These are phyloP conservation scores for Zaprionus africanus DNA, from an alignment of 1,140 invertebrate genomes.

Conservation along the genomic window DNA sequence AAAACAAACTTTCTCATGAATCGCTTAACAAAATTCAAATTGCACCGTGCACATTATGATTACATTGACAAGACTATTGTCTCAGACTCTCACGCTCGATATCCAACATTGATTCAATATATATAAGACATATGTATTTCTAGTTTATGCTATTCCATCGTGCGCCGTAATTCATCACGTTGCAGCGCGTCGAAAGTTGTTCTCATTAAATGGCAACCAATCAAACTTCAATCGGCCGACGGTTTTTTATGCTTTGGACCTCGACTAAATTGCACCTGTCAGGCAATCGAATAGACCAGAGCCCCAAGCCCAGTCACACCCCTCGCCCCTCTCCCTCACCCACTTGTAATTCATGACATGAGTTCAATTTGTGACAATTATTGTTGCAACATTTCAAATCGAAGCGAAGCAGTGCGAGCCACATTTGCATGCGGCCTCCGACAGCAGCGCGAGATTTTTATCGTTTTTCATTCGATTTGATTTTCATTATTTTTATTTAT, in stretches of 20 bases:
- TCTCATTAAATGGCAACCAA: slow-evolving; percentile 42
- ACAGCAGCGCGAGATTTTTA: slow-evolving; percentile 51
- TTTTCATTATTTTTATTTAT: slow-evolving; percentile 31
- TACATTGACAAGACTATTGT: neutral
- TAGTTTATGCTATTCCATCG: neutral
- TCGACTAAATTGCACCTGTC: slow-evolving; percentile 58
- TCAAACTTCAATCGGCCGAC: slow-evolving; percentile 23
- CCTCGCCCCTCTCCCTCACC: slow-evolving; percentile 9
- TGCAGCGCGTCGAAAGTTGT: slow-evolving; percentile 41
- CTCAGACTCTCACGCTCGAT: slow-evolving; percentile 1
- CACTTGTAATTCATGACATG: slow-evolving; percentile 55
- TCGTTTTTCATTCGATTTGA: slow-evolving; percentile 54
- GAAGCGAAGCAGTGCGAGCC: slow-evolving; percentile 4
- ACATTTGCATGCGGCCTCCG: slow-evolving; percentile 53
- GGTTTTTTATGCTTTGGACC: slow-evolving; percentile 51
- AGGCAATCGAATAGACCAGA: slow-evolving; percentile 32
- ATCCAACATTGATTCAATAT: neutral
- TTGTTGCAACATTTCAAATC: slow-evolving; percentile 63
- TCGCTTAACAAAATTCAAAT: no score
- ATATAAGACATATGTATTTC: neutral
- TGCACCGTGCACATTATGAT: neutral
- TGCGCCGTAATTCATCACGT: slow-evolving; percentile 39
- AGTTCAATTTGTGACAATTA: slow-evolving; percentile 66
- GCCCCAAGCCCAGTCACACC: neutral
- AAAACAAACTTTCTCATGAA: no score